These are phyloP conservation scores for Brachionus sp. DNA, from an alignment of 1,140 invertebrate species.

Conservation along the genomic window DNA sequence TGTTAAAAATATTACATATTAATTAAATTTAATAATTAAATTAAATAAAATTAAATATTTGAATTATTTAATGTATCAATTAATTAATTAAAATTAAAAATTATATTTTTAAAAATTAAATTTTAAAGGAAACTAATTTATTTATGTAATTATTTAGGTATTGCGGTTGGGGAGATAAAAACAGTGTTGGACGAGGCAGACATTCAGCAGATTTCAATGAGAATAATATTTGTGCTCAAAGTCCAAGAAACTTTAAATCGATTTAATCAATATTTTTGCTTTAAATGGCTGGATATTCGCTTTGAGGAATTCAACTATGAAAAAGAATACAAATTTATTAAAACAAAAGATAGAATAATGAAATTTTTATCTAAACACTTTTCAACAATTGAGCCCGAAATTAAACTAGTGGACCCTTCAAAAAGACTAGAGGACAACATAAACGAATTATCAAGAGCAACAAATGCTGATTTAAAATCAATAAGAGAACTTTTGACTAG, in stretches of 20 bases:
- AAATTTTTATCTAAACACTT: constrained; percentile 12
- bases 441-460: neutral
- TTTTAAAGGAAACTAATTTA: neutral
- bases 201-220: constrained; percentile 44
- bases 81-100: no score
- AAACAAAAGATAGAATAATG: neutral
- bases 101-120: neutral
- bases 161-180: constrained; percentile 42
- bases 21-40: no score
- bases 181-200: constrained; percentile 43
- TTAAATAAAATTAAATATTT: no score
- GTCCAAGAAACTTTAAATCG: constrained; percentile 32
- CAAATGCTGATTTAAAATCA: constrained; percentile 37
- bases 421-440: constrained; percentile 42
- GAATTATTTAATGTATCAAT: no score
- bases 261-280: constrained; percentile 22
- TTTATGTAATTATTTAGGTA: neutral
- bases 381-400: constrained; percentile 11
- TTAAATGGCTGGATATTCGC: constrained; percentile 15
- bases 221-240: constrained; percentile 43
- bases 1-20: no score
- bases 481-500: neutral
- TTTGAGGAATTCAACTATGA: constrained; percentile 23
- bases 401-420: constrained; percentile 22
- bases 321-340: constrained; percentile 34